Conservation (phyloP, 2,113 vertebrate genomes). For the Mastomys coucha region DNA sequence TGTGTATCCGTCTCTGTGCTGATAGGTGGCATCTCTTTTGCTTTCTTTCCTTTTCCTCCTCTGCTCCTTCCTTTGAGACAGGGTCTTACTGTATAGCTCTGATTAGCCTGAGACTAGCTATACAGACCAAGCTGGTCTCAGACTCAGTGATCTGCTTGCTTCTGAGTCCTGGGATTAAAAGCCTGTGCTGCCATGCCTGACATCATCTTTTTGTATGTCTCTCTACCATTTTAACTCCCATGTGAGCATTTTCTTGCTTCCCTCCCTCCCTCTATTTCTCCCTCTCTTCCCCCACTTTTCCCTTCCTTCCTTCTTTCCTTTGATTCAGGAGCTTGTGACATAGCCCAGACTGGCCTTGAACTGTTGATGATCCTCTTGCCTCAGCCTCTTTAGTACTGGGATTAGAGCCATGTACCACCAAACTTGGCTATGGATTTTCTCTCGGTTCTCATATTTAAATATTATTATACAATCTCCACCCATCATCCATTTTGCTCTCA, state of each 20-base stretch:
- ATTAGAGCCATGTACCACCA: not conserved
- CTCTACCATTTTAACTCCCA: not conserved
- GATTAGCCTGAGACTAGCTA: not conserved
- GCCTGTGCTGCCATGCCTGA: not conserved
- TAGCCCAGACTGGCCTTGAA: not conserved
- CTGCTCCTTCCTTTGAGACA: not conserved
- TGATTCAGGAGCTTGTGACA: not conserved
- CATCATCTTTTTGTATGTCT: not conserved
- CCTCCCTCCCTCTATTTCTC: too few species aligned
- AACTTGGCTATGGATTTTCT: not conserved
- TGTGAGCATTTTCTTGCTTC: not conserved
- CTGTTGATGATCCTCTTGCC: not conserved
- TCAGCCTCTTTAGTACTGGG: not conserved
- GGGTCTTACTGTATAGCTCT: not conserved
- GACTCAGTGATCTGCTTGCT: not conserved
- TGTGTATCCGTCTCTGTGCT: not conserved
- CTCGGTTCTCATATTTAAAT: constrained; percentile 1
- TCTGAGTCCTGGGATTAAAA: not conserved
- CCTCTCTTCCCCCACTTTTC: not conserved
- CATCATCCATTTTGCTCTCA: not conserved
- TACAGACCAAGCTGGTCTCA: not conserved
- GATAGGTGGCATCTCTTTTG: not conserved
- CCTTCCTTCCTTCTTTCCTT: not conserved
- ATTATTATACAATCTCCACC: fast-evolving
- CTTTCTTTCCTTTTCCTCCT: not conserved